Percentiles rank a stretch among this genome's conserved stretches.
These are phyloP conservation scores for Willowsia nigromaculata DNA, from an alignment of 2,888 invertebrate genomes.

Conservation along the genomic window DNA sequence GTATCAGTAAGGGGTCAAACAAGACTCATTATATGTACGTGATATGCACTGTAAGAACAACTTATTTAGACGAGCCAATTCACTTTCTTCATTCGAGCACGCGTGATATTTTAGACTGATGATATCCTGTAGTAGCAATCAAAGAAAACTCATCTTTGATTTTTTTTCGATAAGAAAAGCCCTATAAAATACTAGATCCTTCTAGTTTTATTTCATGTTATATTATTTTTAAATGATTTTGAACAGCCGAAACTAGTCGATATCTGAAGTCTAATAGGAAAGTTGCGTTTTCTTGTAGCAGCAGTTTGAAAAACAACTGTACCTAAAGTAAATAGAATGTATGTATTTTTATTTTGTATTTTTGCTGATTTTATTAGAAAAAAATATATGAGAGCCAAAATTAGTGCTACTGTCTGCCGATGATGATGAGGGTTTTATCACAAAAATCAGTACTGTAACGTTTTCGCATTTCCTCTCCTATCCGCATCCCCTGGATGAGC, in stretches of 20 bases:
- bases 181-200: too few species aligned
- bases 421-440: conserved; percentile 2
- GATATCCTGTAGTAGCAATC: too few species aligned
- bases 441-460: conserved; percentile 26
- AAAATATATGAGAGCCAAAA: conserved; percentile 4
- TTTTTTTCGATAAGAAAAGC: too few species aligned
- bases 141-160: too few species aligned
- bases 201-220: not conserved
- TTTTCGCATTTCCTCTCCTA: conserved; percentile 38
- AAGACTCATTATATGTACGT: too few species aligned
- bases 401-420: not conserved
- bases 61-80: too few species aligned
- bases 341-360: not conserved
- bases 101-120: too few species aligned
- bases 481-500: conserved; percentile 56
- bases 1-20: too few species aligned
- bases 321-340: not conserved
- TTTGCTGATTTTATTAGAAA: not conserved
- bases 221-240: not conserved
- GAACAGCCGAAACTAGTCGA: not conserved
- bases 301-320: not conserved
- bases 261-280: not conserved
- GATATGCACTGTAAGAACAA: not conserved
- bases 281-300: too few species aligned
- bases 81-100: not conserved